phyloP scores from a whole-genome alignment of 2,888 invertebrate genomes.

The Platypus cylindrus region DNA sequence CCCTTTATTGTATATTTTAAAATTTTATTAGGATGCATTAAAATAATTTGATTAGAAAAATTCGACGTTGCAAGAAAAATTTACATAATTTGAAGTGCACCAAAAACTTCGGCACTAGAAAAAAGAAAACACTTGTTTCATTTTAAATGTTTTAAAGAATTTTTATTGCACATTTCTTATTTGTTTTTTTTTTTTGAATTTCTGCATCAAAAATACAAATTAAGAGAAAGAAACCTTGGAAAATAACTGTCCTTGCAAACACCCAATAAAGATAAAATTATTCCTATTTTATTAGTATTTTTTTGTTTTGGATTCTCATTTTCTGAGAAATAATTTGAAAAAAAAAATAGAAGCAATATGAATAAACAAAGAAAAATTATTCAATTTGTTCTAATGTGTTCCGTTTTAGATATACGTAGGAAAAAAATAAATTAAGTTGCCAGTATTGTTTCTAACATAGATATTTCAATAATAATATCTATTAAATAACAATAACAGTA shows the following conservation, averaged over 20 bases:
- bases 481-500: too few species aligned
- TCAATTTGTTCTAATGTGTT: too few species aligned
- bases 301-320: too few species aligned
- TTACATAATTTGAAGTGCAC: slow-evolving; percentile 37
- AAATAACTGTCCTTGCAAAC: slow-evolving; percentile 38
- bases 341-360: too few species aligned
- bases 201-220: slow-evolving; percentile 9
- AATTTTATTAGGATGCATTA: slow-evolving; percentile 28
- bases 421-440: too few species aligned
- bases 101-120: slow-evolving; percentile 35
- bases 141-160: slow-evolving; percentile 25
- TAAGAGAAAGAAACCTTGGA: slow-evolving; percentile 34
- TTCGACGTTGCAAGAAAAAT: slow-evolving; percentile 28
- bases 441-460: too few species aligned
- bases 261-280: slow-evolving; percentile 15
- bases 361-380: too few species aligned
- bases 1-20: too few species aligned
- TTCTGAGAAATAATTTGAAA: too few species aligned
- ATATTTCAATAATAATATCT: too few species aligned
- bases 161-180: slow-evolving; percentile 32
- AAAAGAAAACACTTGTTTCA: slow-evolving; percentile 23
- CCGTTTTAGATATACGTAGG: too few species aligned
- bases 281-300: too few species aligned
- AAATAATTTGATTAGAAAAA: slow-evolving; percentile 18
- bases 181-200: slow-evolving; percentile 22